phyloP scores from a whole-genome alignment of 2,797 vertebrate genomes.

The Eutrigla gurnardus region DNA sequence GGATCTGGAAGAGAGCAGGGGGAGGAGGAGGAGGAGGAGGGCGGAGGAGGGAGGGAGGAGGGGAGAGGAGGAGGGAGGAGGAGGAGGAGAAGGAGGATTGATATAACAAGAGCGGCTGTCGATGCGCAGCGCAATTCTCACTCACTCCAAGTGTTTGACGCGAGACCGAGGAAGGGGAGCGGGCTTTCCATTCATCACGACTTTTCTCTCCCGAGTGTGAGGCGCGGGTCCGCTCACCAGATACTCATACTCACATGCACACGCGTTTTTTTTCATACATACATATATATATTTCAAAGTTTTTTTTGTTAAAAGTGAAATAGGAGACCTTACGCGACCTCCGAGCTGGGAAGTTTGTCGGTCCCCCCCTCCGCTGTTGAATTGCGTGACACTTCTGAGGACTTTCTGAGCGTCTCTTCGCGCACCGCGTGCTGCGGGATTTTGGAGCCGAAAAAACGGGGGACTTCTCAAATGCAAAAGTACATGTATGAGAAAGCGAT shows the following conservation, averaged over 20 bases:
- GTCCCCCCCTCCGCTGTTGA: conserved; percentile 12
- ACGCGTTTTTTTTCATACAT: neutral
- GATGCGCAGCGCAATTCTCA: conserved; percentile 67
- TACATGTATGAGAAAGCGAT: conserved; percentile 99
- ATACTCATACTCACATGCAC: no score
- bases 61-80: conserved; percentile 66
- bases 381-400: conserved; percentile 67
- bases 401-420: conserved; percentile 29
- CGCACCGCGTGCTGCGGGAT: conserved; percentile 65
- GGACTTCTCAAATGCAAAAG: conserved; percentile 89
- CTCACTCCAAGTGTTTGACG: conserved; percentile 65
- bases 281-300: neutral
- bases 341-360: conserved; percentile 41
- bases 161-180: conserved; percentile 60
- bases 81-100: conserved; percentile 77
- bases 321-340: conserved; percentile 48
- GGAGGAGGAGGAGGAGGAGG: conserved; percentile 67
- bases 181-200: conserved; percentile 68
- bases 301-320: neutral
- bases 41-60: conserved; percentile 76
- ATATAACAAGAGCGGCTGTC: conserved; percentile 89
- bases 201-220: conserved; percentile 37
- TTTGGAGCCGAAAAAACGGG: conserved; percentile 49
- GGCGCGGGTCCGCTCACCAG: conserved; percentile 25
- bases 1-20: conserved; percentile 77